phyloP scores from a whole-genome alignment of 2,113 vertebrate species.

The Passer domesticus region DNA sequence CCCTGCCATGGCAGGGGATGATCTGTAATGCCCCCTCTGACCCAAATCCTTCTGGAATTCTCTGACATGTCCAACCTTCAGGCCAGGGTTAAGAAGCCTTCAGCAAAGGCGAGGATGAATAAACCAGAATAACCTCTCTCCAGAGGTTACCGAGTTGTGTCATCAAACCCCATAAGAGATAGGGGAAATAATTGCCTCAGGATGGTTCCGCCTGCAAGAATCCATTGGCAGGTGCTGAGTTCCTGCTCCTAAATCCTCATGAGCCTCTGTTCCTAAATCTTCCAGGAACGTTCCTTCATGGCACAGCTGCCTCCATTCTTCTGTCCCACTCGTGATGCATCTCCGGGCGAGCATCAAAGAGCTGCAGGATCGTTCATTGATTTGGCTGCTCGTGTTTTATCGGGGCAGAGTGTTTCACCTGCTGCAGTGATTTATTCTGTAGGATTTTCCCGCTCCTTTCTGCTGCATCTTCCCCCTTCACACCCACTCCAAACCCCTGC shows the following conservation, averaged over 20 bases:
- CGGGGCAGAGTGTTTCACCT: not conserved
- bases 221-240: not conserved
- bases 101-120: not conserved
- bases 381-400: not conserved
- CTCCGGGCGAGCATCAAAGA: not conserved
- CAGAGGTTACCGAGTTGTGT: not conserved
- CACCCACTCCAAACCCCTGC: not conserved
- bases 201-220: not conserved
- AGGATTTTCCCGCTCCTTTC: not conserved
- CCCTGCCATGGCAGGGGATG: not conserved
- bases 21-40: not conserved
- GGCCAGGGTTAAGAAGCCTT: not conserved
- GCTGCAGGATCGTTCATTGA: not conserved
- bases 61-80: not conserved
- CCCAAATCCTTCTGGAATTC: not conserved
- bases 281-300: not conserved
- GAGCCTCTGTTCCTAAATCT: not conserved
- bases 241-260: not conserved
- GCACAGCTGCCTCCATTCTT: not conserved
- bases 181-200: not conserved
- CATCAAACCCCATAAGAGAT: fast-evolving
- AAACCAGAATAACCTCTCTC: not conserved
- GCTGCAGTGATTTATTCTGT: not conserved
- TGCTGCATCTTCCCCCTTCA: not conserved
- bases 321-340: not conserved